Conservation (phyloP, 2,113 vertebrate species). For the Dendropsophus ebraccatus region DNA sequence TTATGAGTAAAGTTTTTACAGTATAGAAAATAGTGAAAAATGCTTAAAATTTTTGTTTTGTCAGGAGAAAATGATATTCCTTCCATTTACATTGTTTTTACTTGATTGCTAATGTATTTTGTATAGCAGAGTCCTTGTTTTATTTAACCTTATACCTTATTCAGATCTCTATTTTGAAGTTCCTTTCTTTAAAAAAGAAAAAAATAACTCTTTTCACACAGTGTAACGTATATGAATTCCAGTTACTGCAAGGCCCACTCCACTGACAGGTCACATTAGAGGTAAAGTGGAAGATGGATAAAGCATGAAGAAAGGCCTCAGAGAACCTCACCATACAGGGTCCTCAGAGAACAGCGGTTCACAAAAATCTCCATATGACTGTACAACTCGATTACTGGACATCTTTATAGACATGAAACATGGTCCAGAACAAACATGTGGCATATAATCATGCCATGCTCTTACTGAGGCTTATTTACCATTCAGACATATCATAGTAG, state of each 20-base stretch:
- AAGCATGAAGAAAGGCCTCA: conserved; percentile 34
- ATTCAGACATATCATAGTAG: neutral
- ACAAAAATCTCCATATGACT: conserved; percentile 6
- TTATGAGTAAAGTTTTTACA: too few species aligned
- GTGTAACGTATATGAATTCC: conserved; percentile 32
- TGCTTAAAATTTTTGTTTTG: neutral
- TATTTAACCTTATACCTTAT: neutral
- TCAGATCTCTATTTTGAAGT: neutral
- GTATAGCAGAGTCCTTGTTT: neutral
- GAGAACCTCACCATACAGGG: neutral
- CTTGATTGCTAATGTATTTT: conserved; percentile 28
- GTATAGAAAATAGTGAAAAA: neutral
- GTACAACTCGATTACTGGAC: conserved; percentile 31
- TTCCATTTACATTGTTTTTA: conserved; percentile 15
- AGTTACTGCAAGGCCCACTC: neutral
- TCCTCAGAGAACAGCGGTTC: conserved; percentile 24
- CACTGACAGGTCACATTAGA: conserved; percentile 49
- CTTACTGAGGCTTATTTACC: neutral
- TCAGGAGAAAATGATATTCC: neutral
- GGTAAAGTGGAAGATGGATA: conserved; percentile 1
- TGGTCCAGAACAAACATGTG: conserved; percentile 33
- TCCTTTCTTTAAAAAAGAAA: neutral
- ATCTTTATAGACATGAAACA: conserved; percentile 16
- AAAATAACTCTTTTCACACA: neutral
- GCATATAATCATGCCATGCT: neutral